phyloP scores from a whole-genome alignment of 2,113 vertebrate species.

The Dissostichus mawsoni region DNA sequence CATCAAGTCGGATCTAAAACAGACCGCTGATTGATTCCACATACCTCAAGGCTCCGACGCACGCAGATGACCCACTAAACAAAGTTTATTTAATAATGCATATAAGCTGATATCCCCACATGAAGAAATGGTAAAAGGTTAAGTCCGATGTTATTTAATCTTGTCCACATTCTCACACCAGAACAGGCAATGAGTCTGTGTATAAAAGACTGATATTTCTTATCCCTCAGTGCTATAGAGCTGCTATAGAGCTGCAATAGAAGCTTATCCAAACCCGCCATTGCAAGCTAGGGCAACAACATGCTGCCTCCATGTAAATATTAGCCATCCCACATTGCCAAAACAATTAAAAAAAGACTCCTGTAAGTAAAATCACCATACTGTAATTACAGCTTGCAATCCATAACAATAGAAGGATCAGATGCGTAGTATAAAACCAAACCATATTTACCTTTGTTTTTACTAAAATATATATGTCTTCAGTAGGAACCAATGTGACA shows the following conservation, averaged over 20 bases:
- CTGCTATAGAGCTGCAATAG: neutral
- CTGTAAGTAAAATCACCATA: too few relatives aligned
- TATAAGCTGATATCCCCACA: neutral
- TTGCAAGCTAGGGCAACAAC: too few relatives aligned
- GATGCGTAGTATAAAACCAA: neutral
- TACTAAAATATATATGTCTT: too few relatives aligned
- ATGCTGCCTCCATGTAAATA: neutral
- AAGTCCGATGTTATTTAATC: neutral
- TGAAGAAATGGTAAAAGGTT: neutral
- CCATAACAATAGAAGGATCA: too few relatives aligned
- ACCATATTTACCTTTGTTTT: neutral
- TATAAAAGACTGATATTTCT: neutral
- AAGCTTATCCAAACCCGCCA: too few relatives aligned
- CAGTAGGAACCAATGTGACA: too few relatives aligned
- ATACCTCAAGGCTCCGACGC: conserved; percentile 10
- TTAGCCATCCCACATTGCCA: too few relatives aligned
- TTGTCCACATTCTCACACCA: neutral
- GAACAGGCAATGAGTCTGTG: neutral
- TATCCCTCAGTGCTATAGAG: neutral
- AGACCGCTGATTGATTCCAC: conserved; percentile 42
- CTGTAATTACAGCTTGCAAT: too few relatives aligned
- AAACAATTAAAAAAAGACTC: too few relatives aligned
- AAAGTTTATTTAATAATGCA: conserved; percentile 17
- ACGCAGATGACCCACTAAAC: neutral
- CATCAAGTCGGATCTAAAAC: conserved; percentile 75